Base-by-base conservation (phyloP, 2,888 invertebrate genomes). In the Polyploca ridens region DNA sequence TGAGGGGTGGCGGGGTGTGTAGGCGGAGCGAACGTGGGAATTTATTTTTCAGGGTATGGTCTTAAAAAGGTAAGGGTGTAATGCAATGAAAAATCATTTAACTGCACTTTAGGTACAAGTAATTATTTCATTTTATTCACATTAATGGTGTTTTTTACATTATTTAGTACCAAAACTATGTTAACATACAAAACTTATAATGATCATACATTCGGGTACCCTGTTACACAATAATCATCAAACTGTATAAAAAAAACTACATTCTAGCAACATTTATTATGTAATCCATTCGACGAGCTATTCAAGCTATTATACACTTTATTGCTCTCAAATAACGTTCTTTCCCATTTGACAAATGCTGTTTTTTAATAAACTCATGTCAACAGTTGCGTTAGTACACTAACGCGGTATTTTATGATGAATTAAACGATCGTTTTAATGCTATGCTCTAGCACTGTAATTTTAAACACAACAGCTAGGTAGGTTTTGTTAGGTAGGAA, bases 231-330 rank as follows among this genome's bases (percentile, higher is more conserved):
- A 74, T 72, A 65, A 69, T 76, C 74, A 78, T 79, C 76, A 80
- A 77, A 83, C 75, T 73, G 83, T 85, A 85, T 82, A 86, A 86
- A 87, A 38, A 46, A 85, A 79, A 86, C 78, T 65, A 74, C 74
- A 76, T 70, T 67, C 79, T 84, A 85, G 74, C 78, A 78, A 85
- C 76, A 76, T 76, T 76, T 66, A 74, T 62, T 68, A 66, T 67
- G 8, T 41, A 10, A 41, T 60, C 35, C 35, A 60, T 41, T 60
- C 16, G 27, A 61, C 44, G 61, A 61, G 61, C 54, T 8, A 54
- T 54, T 19, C 54, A 54, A 54, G 19, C 54, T 54, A 19, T 54
- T 19, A 19, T 54, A 54, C 54, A 19, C 54, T 19, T 19, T 19
- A 54, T 54, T 54, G 8, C 16, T 7, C 0, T 19, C 19, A 19